Conservation (phyloP, 2,797 vertebrate genomes). For the Leptatherina wallacei region DNA sequence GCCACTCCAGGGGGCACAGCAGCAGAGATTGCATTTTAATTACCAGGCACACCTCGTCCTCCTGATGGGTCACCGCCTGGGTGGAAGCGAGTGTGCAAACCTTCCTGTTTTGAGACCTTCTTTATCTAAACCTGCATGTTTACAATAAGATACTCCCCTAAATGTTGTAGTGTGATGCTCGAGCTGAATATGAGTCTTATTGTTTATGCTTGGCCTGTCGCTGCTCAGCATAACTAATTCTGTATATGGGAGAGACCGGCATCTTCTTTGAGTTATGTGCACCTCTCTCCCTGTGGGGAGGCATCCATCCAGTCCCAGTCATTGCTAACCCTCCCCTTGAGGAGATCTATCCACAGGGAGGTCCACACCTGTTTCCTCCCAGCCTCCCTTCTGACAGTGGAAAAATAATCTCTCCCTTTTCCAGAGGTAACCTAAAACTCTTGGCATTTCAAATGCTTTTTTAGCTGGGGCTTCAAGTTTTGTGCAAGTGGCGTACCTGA, state of each 20-base stretch:
- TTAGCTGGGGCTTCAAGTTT: slow-evolving; percentile 64
- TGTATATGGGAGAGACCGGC: slow-evolving; percentile 51
- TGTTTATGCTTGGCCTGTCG: slow-evolving; percentile 70
- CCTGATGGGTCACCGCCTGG: slow-evolving; percentile 79
- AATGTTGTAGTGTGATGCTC: slow-evolving; percentile 34
- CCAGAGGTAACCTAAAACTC: slow-evolving; percentile 74
- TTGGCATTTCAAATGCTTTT: slow-evolving; percentile 77
- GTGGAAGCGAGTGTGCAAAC: slow-evolving; percentile 61
- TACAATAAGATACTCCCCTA: slow-evolving; percentile 55
- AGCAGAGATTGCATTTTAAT: slow-evolving; percentile 88
- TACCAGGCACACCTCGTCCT: slow-evolving; percentile 84
- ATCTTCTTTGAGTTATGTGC: slow-evolving; percentile 77
- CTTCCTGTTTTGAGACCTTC: slow-evolving; percentile 52
- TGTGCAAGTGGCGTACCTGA: slow-evolving; percentile 53
- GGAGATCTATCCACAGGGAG: slow-evolving; percentile 76
- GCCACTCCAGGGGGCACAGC: slow-evolving; percentile 78
- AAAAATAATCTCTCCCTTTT: slow-evolving; percentile 62
- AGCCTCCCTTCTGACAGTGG: slow-evolving; percentile 42
- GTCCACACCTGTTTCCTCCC: slow-evolving; percentile 77
- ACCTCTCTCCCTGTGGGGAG: slow-evolving; percentile 70
- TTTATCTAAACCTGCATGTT: slow-evolving; percentile 61
- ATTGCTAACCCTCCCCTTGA: slow-evolving; percentile 74
- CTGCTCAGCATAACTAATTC: slow-evolving; percentile 70
- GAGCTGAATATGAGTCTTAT: slow-evolving; percentile 52
- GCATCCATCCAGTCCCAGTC: slow-evolving; percentile 77